These are phyloP conservation scores for Scaptomyza parva DNA, from an alignment of 2,888 invertebrate genomes.

Conservation along the genomic window DNA sequence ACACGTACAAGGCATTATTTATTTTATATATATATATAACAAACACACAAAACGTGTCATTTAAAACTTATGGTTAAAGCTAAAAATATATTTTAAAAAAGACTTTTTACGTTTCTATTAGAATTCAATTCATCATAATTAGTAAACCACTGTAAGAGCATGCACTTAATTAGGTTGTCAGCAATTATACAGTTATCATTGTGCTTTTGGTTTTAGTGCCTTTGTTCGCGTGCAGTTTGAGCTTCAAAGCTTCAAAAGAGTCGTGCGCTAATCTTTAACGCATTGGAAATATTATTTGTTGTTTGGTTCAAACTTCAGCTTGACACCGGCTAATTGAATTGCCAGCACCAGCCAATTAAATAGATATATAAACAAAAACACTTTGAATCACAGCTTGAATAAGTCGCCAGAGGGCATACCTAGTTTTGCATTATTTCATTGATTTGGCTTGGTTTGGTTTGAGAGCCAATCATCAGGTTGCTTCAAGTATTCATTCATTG, in stretches of 20 bases:
- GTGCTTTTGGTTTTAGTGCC: slow-evolving; percentile 6
- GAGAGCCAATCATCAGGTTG: slow-evolving; percentile 39
- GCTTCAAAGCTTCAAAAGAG: slow-evolving; percentile 17
- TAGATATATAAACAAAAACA: slow-evolving; percentile 47
- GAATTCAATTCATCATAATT: background rate
- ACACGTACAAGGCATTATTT: slow-evolving; percentile 59
- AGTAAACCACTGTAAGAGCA: slow-evolving; percentile 1
- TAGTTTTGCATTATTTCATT: background rate
- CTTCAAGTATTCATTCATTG: slow-evolving; percentile 27
- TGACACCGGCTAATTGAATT: slow-evolving; percentile 44
- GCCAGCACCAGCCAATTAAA: slow-evolving; percentile 40
- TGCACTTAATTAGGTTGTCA: background rate
- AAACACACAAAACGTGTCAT: slow-evolving; percentile 48
- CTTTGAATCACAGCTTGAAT: slow-evolving; percentile 50
- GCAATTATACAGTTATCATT: slow-evolving; percentile 13
- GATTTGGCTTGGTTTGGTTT: slow-evolving; percentile 10
- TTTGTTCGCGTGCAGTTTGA: background rate
- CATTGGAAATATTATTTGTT: background rate
- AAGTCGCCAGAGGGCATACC: slow-evolving; percentile 19
- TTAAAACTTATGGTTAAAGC: background rate
- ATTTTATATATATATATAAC: no score
- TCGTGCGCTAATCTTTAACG: slow-evolving; percentile 13
- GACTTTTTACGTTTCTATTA: no score
- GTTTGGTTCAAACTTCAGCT: slow-evolving; percentile 14
- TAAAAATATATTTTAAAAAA: background rate